Base-by-base conservation (phyloP, 2,888 invertebrate genomes). In the Lasiommata megera region DNA sequence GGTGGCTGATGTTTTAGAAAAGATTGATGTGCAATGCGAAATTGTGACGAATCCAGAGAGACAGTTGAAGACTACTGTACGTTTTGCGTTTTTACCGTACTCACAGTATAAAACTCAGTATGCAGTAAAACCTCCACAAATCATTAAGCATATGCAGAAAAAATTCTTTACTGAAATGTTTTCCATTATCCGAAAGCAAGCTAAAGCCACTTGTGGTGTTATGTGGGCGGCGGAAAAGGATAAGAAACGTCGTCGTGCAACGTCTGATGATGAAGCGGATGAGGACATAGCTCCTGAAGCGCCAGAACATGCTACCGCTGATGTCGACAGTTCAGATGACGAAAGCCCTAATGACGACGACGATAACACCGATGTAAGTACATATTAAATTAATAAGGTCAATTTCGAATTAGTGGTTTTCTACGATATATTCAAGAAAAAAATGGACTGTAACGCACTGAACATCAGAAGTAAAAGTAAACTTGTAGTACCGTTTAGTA, bases 1-100 rank as follows among this genome's bases (percentile, higher is more conserved):
- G 0, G 87, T 99, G 3, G 91, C 94, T 0, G 95, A 98, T 82
- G 94, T 98, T 8, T 79, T 98, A 53, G 94, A 96, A 77, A 93
- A 92, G 64, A 92, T 96, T 3, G 89, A 93, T 53, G 93, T 96
- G 0, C 80, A 87, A 18, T 92, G 93, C 60, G 88, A 89, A 73
- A 78, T 96, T 58, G 89, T 92, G 0, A 79, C 93, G 0, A 64
- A 70, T 0, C 93, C 94, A 0, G 72, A 86, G 1, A 89, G 94
- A 54, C 88, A 90, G 52, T 83, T 96, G 61, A 88, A 92, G 47
- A 96, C 96, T 64, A 92, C 91, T 0, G 78, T 98, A 66, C 92
- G 87, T 7, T 94, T 98, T 65, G 81, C 93, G 23, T 97, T 97
- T 76, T 86, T 98, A 54, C 95, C 96, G 0, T 86, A 94, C 40